Percentiles rank a stretch among this genome's conserved stretches.
phyloP scores from a whole-genome alignment of 2,888 invertebrate species.

The Pristionchus maxplancki region DNA sequence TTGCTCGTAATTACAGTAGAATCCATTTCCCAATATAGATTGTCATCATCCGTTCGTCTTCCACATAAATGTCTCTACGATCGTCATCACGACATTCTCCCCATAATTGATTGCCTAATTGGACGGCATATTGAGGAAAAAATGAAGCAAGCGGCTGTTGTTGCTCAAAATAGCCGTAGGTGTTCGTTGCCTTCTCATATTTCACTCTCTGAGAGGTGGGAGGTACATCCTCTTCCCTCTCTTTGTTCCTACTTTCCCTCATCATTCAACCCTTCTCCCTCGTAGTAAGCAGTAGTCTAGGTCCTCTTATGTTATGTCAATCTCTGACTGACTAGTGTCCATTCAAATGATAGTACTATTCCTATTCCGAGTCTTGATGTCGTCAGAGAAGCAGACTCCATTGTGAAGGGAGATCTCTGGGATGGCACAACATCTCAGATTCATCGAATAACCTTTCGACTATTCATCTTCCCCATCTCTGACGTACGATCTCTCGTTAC shows the following conservation, averaged over 20 bases:
- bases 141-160: neutral
- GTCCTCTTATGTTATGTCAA: neutral
- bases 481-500: neutral
- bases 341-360: neutral
- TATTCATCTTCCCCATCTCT: neutral
- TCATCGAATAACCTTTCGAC: neutral
- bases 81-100: neutral
- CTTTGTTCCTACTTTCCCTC: neutral
- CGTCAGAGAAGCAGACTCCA: neutral
- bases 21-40: no score
- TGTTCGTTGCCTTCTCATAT: neutral
- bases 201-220: neutral
- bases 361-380: neutral
- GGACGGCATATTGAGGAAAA: neutral
- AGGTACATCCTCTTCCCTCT: neutral
- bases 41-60: no score
- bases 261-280: neutral
- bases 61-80: neutral
- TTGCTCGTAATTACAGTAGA: no score
- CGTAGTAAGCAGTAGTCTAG: neutral
- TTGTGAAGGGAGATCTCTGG: neutral
- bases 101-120: no score
- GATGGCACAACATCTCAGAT: neutral
- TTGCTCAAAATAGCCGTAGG: neutral
- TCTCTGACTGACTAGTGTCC: neutral